Evolutionary conservation across 2,113 vertebrate species (phyloP).

Genomic region (Pituophis catenifer): DNA sequence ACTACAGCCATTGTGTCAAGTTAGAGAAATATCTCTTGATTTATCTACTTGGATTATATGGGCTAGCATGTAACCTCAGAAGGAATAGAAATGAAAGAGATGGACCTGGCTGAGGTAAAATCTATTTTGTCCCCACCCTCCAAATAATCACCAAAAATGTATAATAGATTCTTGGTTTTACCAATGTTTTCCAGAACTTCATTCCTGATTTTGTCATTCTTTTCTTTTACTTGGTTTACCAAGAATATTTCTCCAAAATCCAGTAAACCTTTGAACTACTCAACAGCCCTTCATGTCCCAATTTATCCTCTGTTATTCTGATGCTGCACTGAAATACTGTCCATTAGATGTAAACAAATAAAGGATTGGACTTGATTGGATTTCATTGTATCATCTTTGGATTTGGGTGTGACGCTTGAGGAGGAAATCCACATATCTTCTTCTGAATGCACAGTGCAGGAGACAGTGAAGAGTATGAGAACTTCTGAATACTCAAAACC

Average conservation of each 20-base stretch:
- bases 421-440: background rate
- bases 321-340: background rate
- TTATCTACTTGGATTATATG: background rate
- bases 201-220: background rate
- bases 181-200: background rate
- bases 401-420: background rate
- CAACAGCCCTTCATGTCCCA: background rate
- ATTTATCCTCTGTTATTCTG: background rate
- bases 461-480: background rate
- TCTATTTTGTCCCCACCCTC: background rate
- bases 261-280: background rate
- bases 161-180: background rate
- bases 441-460: background rate
- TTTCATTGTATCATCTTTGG: background rate
- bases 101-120: background rate
- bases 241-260: background rate
- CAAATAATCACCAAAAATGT: background rate
- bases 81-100: background rate
- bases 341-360: background rate
- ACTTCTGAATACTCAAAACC: background rate
- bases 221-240: background rate
- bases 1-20: background rate
- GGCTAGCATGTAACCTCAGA: background rate
- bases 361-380: background rate
- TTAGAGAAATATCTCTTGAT: background rate